phyloP scores from a whole-genome alignment of 1,140 invertebrate species.

The Brachionus asplanchnoidis region DNA sequence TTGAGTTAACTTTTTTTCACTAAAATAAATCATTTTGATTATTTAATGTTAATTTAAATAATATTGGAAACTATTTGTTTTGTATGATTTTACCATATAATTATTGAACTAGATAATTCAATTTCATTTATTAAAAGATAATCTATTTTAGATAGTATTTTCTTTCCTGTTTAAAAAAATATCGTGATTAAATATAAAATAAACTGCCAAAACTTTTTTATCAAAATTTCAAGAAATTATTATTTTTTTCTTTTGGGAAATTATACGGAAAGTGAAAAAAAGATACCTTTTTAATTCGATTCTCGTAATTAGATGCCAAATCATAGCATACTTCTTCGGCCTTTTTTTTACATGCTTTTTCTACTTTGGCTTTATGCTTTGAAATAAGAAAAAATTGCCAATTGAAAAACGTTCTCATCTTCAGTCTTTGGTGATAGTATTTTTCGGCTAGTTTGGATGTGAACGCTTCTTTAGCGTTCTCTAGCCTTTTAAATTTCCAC shows the following conservation, averaged over 20 bases:
- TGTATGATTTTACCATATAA: too few relatives aligned
- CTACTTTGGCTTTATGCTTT: constrained; percentile 44
- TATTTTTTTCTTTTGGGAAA: too few relatives aligned
- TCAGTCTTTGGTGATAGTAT: not conserved
- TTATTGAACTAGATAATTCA: too few relatives aligned
- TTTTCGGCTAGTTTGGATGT: constrained; percentile 30
- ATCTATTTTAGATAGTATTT: too few relatives aligned
- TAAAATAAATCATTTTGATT: too few relatives aligned
- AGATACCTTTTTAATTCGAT: constrained; percentile 49
- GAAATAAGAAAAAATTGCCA: constrained; percentile 6
- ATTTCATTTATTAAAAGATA: too few relatives aligned
- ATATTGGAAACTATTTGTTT: too few relatives aligned
- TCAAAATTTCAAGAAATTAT: not conserved
- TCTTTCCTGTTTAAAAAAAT: too few relatives aligned
- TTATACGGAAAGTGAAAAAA: not conserved
- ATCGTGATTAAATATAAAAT: too few relatives aligned
- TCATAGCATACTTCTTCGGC: constrained; percentile 54
- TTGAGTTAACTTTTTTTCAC: too few relatives aligned
- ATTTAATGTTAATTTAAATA: too few relatives aligned
- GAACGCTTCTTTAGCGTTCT: constrained; percentile 23
- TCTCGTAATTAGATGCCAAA: constrained; percentile 53
- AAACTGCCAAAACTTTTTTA: too few relatives aligned
- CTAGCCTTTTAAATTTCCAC: constrained; percentile 8
- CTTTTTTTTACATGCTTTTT: constrained; percentile 55
- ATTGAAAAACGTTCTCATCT: constrained; percentile 2